A percentile compares a stretch with the other conserved stretches of the same genome.
Evolutionary conservation across 2,113 vertebrate genomes (phyloP).

Genomic region (Thamnaconus septentrionalis): DNA sequence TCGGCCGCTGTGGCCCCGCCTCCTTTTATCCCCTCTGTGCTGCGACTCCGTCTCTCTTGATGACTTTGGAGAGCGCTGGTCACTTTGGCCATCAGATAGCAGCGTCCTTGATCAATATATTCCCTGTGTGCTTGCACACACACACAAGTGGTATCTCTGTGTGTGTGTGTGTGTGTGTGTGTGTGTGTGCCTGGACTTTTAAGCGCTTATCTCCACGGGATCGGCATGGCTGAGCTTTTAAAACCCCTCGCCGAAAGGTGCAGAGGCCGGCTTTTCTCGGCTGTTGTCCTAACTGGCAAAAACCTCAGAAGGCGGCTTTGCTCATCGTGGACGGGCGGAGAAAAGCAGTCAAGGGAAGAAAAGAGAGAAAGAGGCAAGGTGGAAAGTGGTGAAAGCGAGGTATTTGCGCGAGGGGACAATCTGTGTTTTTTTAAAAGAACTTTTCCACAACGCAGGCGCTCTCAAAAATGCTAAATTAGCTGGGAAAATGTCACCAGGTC

Average conservation of each 20-base stretch:
- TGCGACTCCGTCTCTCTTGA: constrained; percentile 39
- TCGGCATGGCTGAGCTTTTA: constrained; percentile 64
- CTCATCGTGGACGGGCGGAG: constrained; percentile 41
- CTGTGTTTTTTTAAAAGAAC: too few relatives aligned
- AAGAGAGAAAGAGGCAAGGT: not conserved
- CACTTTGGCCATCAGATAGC: constrained; percentile 64
- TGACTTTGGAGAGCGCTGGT: constrained; percentile 57
- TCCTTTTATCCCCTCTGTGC: constrained; percentile 11
- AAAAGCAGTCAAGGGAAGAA: constrained; percentile 1
- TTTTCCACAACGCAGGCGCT: constrained; percentile 57
- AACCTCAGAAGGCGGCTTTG: constrained; percentile 42
- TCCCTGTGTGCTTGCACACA: not conserved
- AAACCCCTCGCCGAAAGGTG: constrained; percentile 47
- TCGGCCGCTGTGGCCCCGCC: too few relatives aligned
- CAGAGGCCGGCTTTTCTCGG: constrained; percentile 26
- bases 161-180: constrained; percentile 11
- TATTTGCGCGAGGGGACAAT: constrained; percentile 19
- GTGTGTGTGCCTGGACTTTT: constrained; percentile 36
- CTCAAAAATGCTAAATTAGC: constrained; percentile 56
- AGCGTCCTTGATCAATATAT: constrained; percentile 55
- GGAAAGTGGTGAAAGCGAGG: not conserved
- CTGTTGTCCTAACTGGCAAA: constrained; percentile 39
- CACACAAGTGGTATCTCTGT: not conserved
- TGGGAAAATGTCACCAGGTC: constrained; percentile 60
- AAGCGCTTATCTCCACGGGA: constrained; percentile 50